Base-by-base conservation (phyloP, 2,888 invertebrate species). In the Aproaerema taeniolella region DNA sequence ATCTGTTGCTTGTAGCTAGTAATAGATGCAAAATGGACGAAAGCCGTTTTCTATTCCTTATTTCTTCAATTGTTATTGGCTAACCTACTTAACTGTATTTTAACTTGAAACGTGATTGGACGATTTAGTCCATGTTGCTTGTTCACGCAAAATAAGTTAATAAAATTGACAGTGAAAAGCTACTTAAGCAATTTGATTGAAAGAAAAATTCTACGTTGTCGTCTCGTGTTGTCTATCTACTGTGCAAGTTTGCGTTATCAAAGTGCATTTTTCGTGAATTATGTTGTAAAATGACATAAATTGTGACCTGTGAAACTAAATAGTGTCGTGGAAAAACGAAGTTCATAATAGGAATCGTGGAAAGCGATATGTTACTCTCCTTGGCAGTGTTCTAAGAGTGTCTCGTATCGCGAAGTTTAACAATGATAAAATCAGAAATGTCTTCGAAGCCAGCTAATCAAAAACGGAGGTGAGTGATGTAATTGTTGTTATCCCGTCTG, bases 391-490 rank as follows among this genome's bases (percentile, higher is more conserved):
- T 75, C 86, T 87, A 74, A 87, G 87, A 87, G 82, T 87, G 87
- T 87, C n/a, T 78, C 74, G 68, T 83, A 81, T 82, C 78, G 83
- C 66, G 48, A 67, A 78, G 68, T 79, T 81, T 81, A 73, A 66
- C 57, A 11, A 59, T 67, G 67, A 68, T 74, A 67, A 72, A 77
- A 71, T 59, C 53, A 46, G 74, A 76, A 55, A 87, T 87, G 86
- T 76, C 82, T 74, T 58, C 82, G 44, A 88, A 87, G 66, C 83
- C 83, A 64, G 85, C 89, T 51, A 92, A 90, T 82, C 92, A 91
- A 67, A 92, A 92, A 80, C 88, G 91, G 75, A 91, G 91, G 93
- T 92, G 77, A 89, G 71, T 60, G 41, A 20, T 45, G 45, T 43
- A 51, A 58, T 53, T 55, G 39, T 45, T 55, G 39, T 45, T 54